phyloP scores from a whole-genome alignment of 1,140 invertebrate genomes.

The Hycleus cichorii region DNA sequence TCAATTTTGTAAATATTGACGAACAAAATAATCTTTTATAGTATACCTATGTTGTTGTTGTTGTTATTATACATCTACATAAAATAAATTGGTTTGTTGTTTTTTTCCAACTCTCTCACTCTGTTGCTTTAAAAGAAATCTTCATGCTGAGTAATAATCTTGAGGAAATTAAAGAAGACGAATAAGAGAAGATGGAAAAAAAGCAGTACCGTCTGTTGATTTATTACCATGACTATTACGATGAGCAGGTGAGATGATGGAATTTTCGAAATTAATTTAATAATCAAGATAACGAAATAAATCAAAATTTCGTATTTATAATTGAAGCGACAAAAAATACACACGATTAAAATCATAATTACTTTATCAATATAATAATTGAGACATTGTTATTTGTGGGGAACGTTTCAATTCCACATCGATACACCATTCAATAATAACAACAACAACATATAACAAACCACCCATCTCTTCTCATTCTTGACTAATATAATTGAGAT shows the following conservation, averaged over 20 bases:
- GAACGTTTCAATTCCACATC: neutral
- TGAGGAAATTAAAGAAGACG: too few species aligned
- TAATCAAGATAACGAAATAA: constrained; percentile 9
- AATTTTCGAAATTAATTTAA: constrained; percentile 10
- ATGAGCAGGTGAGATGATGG: constrained; percentile 11
- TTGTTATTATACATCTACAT: too few species aligned
- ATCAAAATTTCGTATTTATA: constrained; percentile 1
- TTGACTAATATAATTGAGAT: constrained; percentile 32
- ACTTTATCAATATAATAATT: constrained; percentile 4
- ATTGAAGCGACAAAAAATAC: constrained; percentile 4
- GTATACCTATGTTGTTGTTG: too few species aligned
- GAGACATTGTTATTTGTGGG: constrained; percentile 1
- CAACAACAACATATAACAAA: constrained; percentile 2
- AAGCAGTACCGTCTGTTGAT: neutral
- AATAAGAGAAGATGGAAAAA: too few species aligned
- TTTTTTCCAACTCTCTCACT: too few species aligned
- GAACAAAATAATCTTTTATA: neutral
- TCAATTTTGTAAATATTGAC: constrained; percentile 20
- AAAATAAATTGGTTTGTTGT: too few species aligned
- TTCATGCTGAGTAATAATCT: too few species aligned
- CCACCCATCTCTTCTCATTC: constrained; percentile 7
- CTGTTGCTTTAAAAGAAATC: too few species aligned
- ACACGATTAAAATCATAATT: constrained; percentile 1
- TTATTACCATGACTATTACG: constrained; percentile 5
- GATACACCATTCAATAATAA: constrained; percentile 1